Evolutionary conservation across 2,113 vertebrate species (phyloP).

Genomic region (Nothobranchius furzeri): DNA sequence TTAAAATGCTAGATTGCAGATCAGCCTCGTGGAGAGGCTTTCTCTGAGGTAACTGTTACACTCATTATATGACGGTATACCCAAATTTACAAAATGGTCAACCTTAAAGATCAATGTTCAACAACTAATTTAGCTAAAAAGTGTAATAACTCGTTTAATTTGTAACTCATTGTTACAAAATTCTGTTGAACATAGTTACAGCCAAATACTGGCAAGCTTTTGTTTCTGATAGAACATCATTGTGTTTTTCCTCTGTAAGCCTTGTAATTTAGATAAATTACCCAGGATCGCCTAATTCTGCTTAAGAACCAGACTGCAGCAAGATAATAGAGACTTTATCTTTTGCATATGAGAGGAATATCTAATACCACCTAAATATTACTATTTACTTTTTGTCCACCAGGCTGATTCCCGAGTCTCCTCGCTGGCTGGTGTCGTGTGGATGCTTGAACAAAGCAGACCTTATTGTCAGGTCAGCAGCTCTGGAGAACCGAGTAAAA

Average conservation of each 20-base stretch:
- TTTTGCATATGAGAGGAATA: background rate
- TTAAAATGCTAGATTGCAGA: no score
- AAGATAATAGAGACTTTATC: background rate
- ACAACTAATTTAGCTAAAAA: no score
- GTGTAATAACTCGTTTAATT: background rate
- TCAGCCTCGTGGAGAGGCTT: no score
- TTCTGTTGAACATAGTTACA: background rate
- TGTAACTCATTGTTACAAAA: background rate
- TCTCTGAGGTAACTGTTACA: no score
- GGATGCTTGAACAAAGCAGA: slow-evolving; percentile 46
- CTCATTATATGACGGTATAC: no score
- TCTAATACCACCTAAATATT: no score
- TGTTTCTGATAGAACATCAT: background rate
- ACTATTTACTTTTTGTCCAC: background rate
- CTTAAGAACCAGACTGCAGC: no score
- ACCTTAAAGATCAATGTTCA: no score
- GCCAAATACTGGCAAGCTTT: background rate
- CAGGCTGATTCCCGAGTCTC: slow-evolving; percentile 62
- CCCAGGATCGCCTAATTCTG: no score
- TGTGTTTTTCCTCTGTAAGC: background rate
- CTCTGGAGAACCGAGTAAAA: slow-evolving; percentile 48
- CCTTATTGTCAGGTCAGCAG: slow-evolving; percentile 37
- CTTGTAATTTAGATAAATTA: no score
- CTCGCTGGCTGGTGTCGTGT: slow-evolving; percentile 58
- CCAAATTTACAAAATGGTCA: no score